Base-by-base conservation (phyloP, 2,797 vertebrate species). In the Lepilemur ruficaudatus region DNA sequence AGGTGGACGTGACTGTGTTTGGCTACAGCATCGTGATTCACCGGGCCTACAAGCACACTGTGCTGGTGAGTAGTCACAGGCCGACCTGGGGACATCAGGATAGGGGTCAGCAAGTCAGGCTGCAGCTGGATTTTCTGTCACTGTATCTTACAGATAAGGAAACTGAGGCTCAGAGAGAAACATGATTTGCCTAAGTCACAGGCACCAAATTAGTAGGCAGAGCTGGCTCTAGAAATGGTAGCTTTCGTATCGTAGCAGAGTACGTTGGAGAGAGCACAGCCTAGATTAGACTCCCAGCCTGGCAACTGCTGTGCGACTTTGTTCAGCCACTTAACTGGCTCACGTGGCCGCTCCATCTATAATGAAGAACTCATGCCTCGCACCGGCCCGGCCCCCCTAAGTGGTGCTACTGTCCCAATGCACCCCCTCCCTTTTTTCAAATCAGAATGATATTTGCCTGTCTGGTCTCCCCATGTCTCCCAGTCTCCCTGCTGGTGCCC, bases 1-100 rank as follows among this genome's bases (percentile, higher is more conserved):
- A 99, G 73, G 99, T 99, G 0, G 98, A 99, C 1, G 98, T 99
- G 98, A 98, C 99, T 23, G 99, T 99, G 89, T 99, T 99, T 83
- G 99, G 98, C 85, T 99, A 99, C 95, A 99, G 99, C 93, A 99
- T 99, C 0, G 98, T 99, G 95, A 99, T 99, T 93, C 99, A 99
- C 89, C 99, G 99, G 87, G 99, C 99, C 97, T 99, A 99, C 98
- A 99, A 99, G 97, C 99, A 99, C 97, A 99, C 99, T 0, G 99
- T 99, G 59, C 98, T 99, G 99, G 99, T 99, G 98, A 99, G 99
- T 97, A 35, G 0, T 30, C 30, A 50, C 1, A 17, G 65, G 30
- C 52, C 1, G 23, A 20, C 41, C 52, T 41, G 14, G 69, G 32
- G 18, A 43, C 2, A 0, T 25, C 20, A 50, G 94, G 79, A 5